Evolutionary conservation across 1,140 invertebrate species (phyloP), one percentile per base, ranked within the genome.

Genomic region (Bombus superbus): DNA sequence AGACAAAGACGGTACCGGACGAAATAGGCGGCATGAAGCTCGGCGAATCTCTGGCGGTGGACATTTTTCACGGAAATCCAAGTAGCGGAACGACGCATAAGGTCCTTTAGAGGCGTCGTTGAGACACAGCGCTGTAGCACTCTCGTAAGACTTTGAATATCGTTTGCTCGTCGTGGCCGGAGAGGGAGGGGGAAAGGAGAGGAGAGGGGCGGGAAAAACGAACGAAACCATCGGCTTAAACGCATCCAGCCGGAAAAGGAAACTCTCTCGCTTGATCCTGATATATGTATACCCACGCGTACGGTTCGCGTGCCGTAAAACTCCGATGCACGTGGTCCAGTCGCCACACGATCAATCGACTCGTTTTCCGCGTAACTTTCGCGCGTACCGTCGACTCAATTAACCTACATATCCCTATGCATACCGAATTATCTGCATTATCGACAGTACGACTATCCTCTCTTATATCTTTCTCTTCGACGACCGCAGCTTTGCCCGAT

Each of bases 211-310:
- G 57, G 13, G 44, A 44, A 6, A 25, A 72, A 76, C 25, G 53
- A 71, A 42, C 64, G 42, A 53, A 57, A 62, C 13, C 25, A 22
- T 40, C 62, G 15, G 53, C 71, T 82, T 77, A 77, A 69, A 69
- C 80, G 80, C 57, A 81, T 77, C 85, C 73, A 59, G 11, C 0
- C 25, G 53, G 74, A 75, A 78, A 69, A 69, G 35, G n/a, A 71
- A 71, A 42, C 40, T 10, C n/a, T n/a, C 28, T n/a, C 32, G 9
- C 79, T 59, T 81, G 66, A 71, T 81, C 66, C 68, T 72, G 79
- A 71, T 72, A 35, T 64, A 66, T 62, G 35, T 75, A 59, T 57
- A 75, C 28, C 10, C 13, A 62, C 13, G 53, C 25, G 72, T 71
- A 40, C 5, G 25, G 38, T 18, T 35, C 57, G 57, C 53, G 11